Evolutionary conservation across 1,140 invertebrate genomes (phyloP).

Genomic region (Drosophila nigrodunni): DNA sequence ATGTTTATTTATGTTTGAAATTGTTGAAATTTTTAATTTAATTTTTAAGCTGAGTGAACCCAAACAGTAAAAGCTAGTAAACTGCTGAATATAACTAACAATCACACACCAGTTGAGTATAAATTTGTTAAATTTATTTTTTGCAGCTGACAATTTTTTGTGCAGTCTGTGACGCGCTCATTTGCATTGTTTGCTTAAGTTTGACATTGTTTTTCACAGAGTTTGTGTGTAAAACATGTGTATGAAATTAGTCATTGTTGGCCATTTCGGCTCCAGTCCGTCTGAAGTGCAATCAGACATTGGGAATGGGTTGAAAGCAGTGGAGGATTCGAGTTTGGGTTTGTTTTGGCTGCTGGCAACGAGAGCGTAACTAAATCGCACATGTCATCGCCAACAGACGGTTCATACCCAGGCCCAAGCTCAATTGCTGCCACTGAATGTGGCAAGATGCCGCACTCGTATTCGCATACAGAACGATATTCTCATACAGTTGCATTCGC

Average conservation of each 20-base stretch:
- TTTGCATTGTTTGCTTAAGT: slow-evolving; percentile 24
- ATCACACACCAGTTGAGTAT: not conserved
- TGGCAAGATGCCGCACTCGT: slow-evolving; percentile 20
- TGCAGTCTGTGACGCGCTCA: not conserved
- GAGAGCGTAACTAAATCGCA: slow-evolving; percentile 74
- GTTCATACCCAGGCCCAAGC: not conserved
- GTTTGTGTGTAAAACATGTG: slow-evolving; percentile 31
- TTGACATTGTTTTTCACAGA: not conserved
- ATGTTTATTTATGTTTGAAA: too few species aligned
- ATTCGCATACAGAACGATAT: slow-evolving; percentile 46
- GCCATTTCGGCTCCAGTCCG: slow-evolving; percentile 41
- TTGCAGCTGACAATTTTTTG: not conserved
- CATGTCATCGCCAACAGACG: slow-evolving; percentile 63
- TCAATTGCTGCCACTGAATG: not conserved
- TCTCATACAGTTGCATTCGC: slow-evolving; percentile 62
- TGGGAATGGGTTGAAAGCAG: not conserved
- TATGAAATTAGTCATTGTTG: slow-evolving; percentile 49
- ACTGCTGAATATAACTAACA: not conserved
- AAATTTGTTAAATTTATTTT: not conserved
- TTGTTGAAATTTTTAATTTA: too few species aligned
- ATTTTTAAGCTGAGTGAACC: too few species aligned
- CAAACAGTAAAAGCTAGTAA: too few species aligned
- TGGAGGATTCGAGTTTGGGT: not conserved
- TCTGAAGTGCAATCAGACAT: slow-evolving; percentile 28
- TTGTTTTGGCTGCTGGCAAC: slow-evolving; percentile 34